phyloP scores from a whole-genome alignment of 2,113 vertebrate species.

The Leucoraja erinaceus region DNA sequence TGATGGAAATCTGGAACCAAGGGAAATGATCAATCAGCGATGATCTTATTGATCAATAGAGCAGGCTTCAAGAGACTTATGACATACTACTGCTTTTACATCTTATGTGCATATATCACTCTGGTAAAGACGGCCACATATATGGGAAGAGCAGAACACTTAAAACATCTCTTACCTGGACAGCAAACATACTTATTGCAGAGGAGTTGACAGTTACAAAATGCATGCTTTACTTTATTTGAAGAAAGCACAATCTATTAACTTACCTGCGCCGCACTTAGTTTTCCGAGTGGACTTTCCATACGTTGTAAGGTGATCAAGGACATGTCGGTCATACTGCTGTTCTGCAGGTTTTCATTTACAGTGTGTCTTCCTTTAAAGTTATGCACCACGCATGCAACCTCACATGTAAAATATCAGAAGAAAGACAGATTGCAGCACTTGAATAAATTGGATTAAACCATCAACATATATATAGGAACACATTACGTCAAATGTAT shows the following conservation, averaged over 20 bases:
- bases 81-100: no score
- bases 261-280: slow-evolving; percentile 67
- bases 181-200: not conserved
- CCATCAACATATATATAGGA: not conserved
- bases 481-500: no score
- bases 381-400: slow-evolving; percentile 94
- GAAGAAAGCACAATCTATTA: not conserved
- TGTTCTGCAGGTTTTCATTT: slow-evolving; percentile 62
- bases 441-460: not conserved
- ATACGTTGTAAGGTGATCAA: slow-evolving; percentile 74
- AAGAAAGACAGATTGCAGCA: not conserved
- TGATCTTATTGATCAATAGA: no score
- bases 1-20: no score
- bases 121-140: not conserved
- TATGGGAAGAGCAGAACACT: not conserved
- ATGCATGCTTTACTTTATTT: not conserved
- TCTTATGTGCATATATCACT: not conserved
- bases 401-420: slow-evolving; percentile 49
- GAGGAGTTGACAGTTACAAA: not conserved
- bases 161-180: no score
- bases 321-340: slow-evolving; percentile 59
- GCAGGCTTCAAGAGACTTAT: no score
- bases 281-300: slow-evolving; percentile 92
- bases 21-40: no score
- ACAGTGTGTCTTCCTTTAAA: slow-evolving; percentile 87